These are phyloP conservation scores for Dicranocentrus wangi DNA, from an alignment of 2,888 invertebrate genomes.

Conservation along the genomic window DNA sequence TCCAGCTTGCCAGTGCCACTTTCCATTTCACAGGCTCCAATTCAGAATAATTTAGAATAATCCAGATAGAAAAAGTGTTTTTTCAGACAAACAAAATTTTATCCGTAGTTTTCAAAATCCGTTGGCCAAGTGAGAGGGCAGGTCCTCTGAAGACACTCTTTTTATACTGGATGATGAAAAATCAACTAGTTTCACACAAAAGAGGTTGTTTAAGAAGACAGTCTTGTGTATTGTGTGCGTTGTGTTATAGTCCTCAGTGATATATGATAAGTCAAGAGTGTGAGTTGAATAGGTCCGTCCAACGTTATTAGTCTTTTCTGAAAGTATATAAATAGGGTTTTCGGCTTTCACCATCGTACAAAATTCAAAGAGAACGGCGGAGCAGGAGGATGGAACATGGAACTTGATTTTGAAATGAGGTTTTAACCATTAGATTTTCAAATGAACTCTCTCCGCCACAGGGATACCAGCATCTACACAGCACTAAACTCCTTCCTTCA, in stretches of 20 bases:
- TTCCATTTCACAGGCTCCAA: no score
- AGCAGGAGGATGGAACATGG: constrained; percentile 54
- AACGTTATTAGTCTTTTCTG: constrained; percentile 40
- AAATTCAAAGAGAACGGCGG: not conserved
- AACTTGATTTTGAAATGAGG: constrained; percentile 64
- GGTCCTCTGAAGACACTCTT: constrained; percentile 26
- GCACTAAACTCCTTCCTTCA: constrained; percentile 42
- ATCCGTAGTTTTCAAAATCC: constrained; percentile 52
- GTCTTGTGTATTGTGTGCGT: constrained; percentile 7
- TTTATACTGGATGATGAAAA: constrained; percentile 33
- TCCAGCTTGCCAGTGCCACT: no score
- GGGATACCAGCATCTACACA: not conserved
- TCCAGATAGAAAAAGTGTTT: no score
- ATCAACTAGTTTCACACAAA: constrained; percentile 38
- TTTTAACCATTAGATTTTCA: constrained; percentile 71
- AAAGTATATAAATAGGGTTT: constrained; percentile 25
- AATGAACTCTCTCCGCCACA: constrained; percentile 64
- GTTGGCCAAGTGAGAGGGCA: constrained; percentile 40
- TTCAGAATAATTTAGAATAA: no score
- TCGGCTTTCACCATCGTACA: not conserved
- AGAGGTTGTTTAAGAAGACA: constrained; percentile 43
- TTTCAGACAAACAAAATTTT: constrained; percentile 14
- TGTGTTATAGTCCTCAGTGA: constrained; percentile 31
- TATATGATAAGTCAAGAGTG: constrained; percentile 2
- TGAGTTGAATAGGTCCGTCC: constrained; percentile 4